These are phyloP conservation scores for Carduelis carduelis DNA, from an alignment of 2,797 vertebrate genomes.

Conservation along the genomic window DNA sequence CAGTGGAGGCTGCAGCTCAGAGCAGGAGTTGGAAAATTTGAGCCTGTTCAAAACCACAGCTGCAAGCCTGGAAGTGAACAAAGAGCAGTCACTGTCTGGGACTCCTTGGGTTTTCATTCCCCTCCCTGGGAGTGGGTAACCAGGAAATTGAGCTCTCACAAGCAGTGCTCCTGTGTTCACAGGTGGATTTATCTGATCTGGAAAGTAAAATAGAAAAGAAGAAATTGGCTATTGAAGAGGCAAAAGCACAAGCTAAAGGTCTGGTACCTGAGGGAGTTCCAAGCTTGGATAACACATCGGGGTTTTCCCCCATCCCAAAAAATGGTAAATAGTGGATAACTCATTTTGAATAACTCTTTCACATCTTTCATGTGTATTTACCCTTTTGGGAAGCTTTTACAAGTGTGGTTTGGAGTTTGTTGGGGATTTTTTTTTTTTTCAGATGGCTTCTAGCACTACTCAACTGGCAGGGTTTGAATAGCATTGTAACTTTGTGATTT, in stretches of 20 bases:
- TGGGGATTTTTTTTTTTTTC: neutral
- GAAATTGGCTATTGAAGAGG: constrained; percentile 89
- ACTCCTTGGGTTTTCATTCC: neutral
- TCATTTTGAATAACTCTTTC: neutral
- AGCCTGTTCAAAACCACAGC: neutral
- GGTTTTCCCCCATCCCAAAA: constrained; percentile 82
- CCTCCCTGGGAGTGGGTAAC: neutral
- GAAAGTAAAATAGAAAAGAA: constrained; percentile 93
- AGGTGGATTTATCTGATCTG: constrained; percentile 78
- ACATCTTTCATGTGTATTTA: neutral
- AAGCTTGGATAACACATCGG: constrained; percentile 63
- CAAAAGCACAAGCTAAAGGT: constrained; percentile 92
- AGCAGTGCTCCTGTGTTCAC: neutral
- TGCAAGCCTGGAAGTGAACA: neutral
- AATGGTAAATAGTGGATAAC: constrained; percentile 60
- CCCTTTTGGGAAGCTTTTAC: neutral
- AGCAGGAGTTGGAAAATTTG: neutral
- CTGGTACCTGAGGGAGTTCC: constrained; percentile 72
- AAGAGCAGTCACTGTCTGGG: neutral
- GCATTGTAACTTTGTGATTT: neutral
- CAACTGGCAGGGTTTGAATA: neutral
- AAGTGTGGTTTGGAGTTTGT: neutral
- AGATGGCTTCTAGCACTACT: neutral
- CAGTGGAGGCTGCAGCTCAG: neutral
- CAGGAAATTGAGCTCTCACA: neutral